Percentiles rank a stretch among this genome's conserved stretches.
These are phyloP conservation scores for Isotomurus palustris DNA, from an alignment of 2,888 invertebrate species.

Conservation along the genomic window DNA sequence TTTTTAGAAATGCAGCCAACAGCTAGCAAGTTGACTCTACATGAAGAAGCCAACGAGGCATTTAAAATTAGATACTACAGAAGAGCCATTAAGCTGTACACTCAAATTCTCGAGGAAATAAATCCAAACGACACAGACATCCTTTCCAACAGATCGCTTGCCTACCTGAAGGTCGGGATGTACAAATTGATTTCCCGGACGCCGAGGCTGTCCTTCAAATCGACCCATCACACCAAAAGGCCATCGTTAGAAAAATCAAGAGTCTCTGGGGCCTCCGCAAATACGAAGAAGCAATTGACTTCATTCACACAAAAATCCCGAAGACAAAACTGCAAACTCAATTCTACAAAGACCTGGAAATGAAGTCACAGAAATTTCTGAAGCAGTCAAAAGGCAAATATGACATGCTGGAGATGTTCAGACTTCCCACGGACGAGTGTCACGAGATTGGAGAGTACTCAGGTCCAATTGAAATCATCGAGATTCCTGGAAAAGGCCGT, in stretches of 20 bases:
- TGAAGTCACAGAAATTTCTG: neutral
- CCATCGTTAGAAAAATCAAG: neutral
- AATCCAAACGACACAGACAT: neutral
- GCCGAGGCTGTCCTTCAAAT: neutral
- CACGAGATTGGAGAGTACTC: conserved; percentile 2
- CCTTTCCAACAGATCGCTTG: neutral
- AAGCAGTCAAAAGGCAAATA: neutral
- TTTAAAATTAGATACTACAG: neutral
- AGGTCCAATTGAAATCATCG: neutral
- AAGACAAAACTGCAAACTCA: neutral
- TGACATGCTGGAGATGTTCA: neutral
- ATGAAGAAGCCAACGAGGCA: too few relatives aligned
- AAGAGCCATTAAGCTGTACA: neutral
- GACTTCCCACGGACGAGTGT: neutral
- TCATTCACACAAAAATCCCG: neutral
- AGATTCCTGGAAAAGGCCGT: conserved; percentile 7
- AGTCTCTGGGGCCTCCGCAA: neutral
- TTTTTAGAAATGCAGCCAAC: too few relatives aligned
- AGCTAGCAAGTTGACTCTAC: too few relatives aligned
- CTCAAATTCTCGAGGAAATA: neutral
- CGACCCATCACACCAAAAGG: neutral
- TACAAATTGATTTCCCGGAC: neutral
- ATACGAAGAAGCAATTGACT: neutral
- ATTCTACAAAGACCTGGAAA: neutral
- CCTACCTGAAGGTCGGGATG: neutral